Base-by-base conservation (phyloP, 2,888 invertebrate species). In the Brachypterus glaber region DNA sequence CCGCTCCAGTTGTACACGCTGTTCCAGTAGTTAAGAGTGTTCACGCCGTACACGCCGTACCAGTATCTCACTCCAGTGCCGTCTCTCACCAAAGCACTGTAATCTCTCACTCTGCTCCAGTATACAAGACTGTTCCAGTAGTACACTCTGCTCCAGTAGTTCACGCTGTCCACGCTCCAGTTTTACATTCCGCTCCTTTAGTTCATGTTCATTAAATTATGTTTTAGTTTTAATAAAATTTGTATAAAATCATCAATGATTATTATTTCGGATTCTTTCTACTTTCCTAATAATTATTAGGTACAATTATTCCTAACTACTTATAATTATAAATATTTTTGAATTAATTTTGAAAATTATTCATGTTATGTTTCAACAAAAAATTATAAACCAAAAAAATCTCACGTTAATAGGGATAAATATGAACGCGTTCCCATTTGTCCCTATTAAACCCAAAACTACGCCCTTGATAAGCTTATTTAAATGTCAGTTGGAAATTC, bases 181-280 rank as follows among this genome's bases (percentile, higher is more conserved):
- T 54, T 51, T 14, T 39, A 39, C 45, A 35, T 45, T 43, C 21
- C 51, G 49, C 47, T 15, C 53, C 52, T 17, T 39, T 55, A 27
- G 56, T 54, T 18, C 52, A 50, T 39, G 36, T 53, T 61, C 67
- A 21, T 63, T 62, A 53, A 52, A 59, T 21, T 49, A 57, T 37
- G 35, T 11, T 14, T 34, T 17, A 21, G 39, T 34, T 7, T 34
- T 5, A 18, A 39, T 4, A 8, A n/a, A 24, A 24, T 24, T n/a
- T 24, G n/a, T n/a, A 24, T n/a, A 24, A 24, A 7, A 24, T 24
- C n/a, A 24, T 24, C 24, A 8, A n/a, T 24, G 24, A 24, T 24
- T 24, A 8, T 24, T 24, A 24, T 8, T 24, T n/a, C n/a, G n/a
- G n/a, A n/a, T n/a, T n/a, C n/a, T n/a, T n/a, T n/a, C n/a, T n/a